Percentiles rank a stretch among this genome's conserved stretches.
These are phyloP conservation scores for Galleria mellonella DNA, from an alignment of 1,140 invertebrate species.

Conservation along the genomic window DNA sequence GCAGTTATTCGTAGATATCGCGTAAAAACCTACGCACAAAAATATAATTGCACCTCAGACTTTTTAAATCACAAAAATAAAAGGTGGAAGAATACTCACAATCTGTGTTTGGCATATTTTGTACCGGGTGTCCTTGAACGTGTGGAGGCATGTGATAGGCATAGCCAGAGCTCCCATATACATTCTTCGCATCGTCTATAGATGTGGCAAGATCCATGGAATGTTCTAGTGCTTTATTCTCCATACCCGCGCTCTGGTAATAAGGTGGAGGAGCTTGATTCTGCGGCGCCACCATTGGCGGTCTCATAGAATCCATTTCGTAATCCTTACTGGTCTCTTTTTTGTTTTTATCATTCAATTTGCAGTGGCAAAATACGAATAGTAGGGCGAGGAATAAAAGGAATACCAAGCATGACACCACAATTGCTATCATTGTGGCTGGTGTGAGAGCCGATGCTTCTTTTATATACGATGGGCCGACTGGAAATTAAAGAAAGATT, in stretches of 20 bases:
- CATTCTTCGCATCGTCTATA: conserved; percentile 87
- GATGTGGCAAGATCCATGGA: conserved; percentile 87
- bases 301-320: conserved; percentile 89
- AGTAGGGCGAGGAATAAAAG: conserved; percentile 73
- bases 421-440: conserved; percentile 85
- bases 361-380: conserved; percentile 83
- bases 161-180: conserved; percentile 87
- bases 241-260: conserved; percentile 87
- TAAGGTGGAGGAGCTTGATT: conserved; percentile 90
- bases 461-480: conserved; percentile 85
- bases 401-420: conserved; percentile 88
- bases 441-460: conserved; percentile 85
- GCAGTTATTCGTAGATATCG: too few species aligned
- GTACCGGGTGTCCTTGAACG: conserved; percentile 40
- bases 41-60: too few species aligned
- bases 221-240: conserved; percentile 93
- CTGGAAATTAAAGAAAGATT: conserved; percentile 64
- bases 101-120: conserved; percentile 83
- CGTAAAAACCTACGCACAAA: too few species aligned
- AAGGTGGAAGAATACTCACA: conserved; percentile 75
- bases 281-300: conserved; percentile 86
- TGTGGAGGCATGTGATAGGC: conserved; percentile 82
- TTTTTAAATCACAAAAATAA: neutral
- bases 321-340: conserved; percentile 83
- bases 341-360: neutral